Evolutionary conservation across 2,888 invertebrate species (phyloP).

Genomic region (Adineta ricciae): DNA sequence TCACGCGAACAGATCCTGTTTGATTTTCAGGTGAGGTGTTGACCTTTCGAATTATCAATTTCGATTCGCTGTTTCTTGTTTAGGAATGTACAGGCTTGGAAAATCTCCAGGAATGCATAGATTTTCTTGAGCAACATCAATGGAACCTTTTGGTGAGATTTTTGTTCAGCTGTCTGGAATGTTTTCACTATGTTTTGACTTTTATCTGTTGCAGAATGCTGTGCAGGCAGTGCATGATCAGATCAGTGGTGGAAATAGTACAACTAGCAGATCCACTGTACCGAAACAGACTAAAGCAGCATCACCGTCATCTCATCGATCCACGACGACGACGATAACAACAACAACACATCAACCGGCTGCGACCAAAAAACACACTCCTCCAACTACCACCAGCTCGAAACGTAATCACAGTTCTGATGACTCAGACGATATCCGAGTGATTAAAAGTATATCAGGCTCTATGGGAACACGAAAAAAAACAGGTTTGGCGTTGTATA

Average conservation of each 20-base stretch:
- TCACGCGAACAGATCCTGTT: slow-evolving; percentile 38
- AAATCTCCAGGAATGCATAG: slow-evolving; percentile 45
- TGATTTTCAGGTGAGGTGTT: slow-evolving; percentile 41
- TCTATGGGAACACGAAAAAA: too few relatives aligned
- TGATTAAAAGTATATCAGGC: background rate
- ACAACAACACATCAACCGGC: background rate
- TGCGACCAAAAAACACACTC: background rate
- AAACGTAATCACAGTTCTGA: background rate
- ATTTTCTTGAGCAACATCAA: slow-evolving; percentile 45
- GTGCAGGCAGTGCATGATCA: background rate
- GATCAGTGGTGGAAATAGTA: background rate
- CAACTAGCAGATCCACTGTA: background rate
- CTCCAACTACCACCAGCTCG: background rate
- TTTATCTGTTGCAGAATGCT: background rate
- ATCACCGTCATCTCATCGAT: background rate
- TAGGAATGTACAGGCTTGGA: slow-evolving; percentile 46
- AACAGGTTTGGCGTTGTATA: too few relatives aligned
- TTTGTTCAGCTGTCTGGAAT: background rate
- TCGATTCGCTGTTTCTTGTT: background rate
- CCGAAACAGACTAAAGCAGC: background rate
- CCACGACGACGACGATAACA: background rate
- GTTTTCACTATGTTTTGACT: background rate
- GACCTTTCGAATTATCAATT: background rate
- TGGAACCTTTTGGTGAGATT: slow-evolving; percentile 40
- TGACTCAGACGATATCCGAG: background rate